Evolutionary conservation across 2,888 invertebrate genomes (phyloP).

Genomic region (Temnothorax rugatulus): DNA sequence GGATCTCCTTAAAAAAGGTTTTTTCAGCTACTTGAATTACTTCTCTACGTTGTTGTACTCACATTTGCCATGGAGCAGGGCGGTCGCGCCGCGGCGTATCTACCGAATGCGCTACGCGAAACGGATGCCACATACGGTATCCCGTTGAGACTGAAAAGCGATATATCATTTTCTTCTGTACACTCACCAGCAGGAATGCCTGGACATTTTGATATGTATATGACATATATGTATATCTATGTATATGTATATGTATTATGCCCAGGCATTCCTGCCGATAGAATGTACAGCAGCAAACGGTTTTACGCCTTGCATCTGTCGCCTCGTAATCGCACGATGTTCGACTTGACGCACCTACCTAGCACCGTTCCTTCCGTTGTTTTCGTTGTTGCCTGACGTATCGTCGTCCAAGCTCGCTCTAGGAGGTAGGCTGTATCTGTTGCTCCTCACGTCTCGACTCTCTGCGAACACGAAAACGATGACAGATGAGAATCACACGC

Average conservation of each 20-base stretch:
- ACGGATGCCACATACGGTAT: conserved; percentile 71
- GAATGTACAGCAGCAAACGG: neutral
- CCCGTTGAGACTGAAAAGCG: conserved; percentile 78
- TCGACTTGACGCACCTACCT: conserved; percentile 59
- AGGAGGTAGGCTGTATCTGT: conserved; percentile 78
- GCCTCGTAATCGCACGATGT: neutral
- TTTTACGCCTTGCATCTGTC: conserved; percentile 2
- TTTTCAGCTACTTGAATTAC: neutral
- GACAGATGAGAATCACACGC: neutral
- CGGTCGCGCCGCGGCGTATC: conserved; percentile 90
- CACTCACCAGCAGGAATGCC: neutral
- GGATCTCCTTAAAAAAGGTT: too few relatives aligned
- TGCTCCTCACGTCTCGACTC: conserved; percentile 76
- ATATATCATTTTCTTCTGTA: conserved; percentile 31
- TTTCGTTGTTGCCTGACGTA: conserved; percentile 69
- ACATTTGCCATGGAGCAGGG: conserved; percentile 91
- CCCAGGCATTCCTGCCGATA: too few relatives aligned
- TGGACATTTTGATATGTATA: too few relatives aligned
- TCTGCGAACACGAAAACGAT: conserved; percentile 73
- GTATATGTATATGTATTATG: too few relatives aligned
- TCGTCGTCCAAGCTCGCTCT: conserved; percentile 72
- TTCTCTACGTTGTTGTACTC: conserved; percentile 70
- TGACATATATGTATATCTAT: too few relatives aligned
- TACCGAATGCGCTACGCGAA: conserved; percentile 80
- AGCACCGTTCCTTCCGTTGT: conserved; percentile 71